Evolutionary conservation across 2,888 invertebrate genomes (phyloP).

Genomic region (Amorpha juglandis): DNA sequence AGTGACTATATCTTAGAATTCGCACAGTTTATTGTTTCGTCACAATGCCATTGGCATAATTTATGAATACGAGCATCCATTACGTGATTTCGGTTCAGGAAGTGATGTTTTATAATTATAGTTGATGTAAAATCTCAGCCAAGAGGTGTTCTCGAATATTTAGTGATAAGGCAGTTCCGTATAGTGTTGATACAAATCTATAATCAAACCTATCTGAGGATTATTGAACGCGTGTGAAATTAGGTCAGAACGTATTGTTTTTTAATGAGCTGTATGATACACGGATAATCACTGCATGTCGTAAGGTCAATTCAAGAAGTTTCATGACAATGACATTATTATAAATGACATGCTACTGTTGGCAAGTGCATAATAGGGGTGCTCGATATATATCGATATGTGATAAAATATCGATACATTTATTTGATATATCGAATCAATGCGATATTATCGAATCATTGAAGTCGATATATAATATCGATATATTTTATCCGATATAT

Average conservation of each 20-base stretch:
- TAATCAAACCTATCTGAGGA: not conserved
- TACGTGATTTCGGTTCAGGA: slow-evolving; percentile 19
- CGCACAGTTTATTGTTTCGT: slow-evolving; percentile 44
- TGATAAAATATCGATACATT: no score
- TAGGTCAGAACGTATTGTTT: not conserved
- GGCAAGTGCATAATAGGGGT: no score
- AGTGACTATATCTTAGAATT: slow-evolving; percentile 36
- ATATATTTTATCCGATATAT: no score
- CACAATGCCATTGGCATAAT: slow-evolving; percentile 40
- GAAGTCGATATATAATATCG: no score
- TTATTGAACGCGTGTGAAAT: slow-evolving; percentile 9
- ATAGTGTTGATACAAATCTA: not conserved
- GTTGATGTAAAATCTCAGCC: not conserved
- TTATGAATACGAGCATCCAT: slow-evolving; percentile 14
- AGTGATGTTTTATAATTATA: slow-evolving; percentile 7
- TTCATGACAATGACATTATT: not conserved
- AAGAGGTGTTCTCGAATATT: not conserved
- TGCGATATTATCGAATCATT: no score
- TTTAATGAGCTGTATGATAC: not conserved
- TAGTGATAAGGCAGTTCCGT: not conserved
- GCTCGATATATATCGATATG: no score
- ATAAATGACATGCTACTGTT: no score
- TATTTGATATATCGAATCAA: no score
- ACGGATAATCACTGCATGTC: not conserved
- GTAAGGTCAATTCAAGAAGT: no score